phyloP scores from a whole-genome alignment of 2,888 invertebrate species.

The Andrena fulva region DNA sequence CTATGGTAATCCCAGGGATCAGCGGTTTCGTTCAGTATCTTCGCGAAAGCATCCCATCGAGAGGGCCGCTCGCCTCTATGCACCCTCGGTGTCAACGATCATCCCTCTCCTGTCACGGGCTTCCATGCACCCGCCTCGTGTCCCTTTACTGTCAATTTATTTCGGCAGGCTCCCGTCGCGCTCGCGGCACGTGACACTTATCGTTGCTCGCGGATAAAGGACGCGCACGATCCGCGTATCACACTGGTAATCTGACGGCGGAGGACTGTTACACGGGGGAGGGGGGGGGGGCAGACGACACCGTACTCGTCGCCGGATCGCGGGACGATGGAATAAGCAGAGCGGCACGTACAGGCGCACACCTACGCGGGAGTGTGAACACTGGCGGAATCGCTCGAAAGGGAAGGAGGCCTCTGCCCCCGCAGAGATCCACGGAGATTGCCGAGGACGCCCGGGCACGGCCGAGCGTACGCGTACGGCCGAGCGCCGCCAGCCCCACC shows the following conservation, averaged over 20 bases:
- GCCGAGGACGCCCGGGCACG: conserved; percentile 74
- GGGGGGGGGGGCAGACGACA: not conserved
- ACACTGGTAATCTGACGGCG: conserved; percentile 15
- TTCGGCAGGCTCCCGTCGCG: not conserved
- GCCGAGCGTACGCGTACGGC: conserved; percentile 67
- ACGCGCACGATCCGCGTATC: conserved; percentile 21
- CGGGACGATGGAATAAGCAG: conserved; percentile 45
- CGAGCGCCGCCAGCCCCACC: conserved; percentile 68
- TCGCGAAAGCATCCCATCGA: not conserved
- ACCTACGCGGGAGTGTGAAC: conserved; percentile 74
- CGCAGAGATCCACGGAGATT: conserved; percentile 83
- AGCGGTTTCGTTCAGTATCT: not conserved
- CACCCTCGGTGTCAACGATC: conserved; percentile 17
- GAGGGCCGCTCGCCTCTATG: not conserved
- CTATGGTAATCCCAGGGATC: not conserved
- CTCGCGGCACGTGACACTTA: no score
- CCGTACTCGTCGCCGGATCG: conserved; percentile 42
- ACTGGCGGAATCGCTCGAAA: conserved; percentile 67
- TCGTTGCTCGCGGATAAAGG: not conserved
- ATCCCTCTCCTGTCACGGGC: conserved; percentile 21
- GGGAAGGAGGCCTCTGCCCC: conserved; percentile 81
- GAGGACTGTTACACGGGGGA: conserved; percentile 8
- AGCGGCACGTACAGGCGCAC: conserved; percentile 66
- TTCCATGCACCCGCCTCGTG: conserved; percentile 20
- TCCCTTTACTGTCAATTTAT: not conserved